Base-by-base conservation (phyloP, 2,888 invertebrate species). In the Galerucella calmariensis region DNA sequence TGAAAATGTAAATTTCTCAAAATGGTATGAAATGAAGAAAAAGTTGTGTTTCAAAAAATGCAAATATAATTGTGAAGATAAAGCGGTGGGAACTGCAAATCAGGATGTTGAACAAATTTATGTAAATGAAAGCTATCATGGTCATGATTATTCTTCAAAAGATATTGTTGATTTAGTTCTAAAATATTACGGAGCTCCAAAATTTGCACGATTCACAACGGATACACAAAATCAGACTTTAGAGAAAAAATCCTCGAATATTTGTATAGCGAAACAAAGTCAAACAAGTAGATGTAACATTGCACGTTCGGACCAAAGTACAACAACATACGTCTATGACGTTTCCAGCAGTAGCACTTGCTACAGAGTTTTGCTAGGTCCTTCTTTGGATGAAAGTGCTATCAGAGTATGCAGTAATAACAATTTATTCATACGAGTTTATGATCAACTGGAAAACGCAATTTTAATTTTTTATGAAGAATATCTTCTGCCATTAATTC, bases 141-240 rank as follows among this genome's bases (percentile, higher is more conserved):
- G 63, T 46, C 16, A 20, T n/a, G 20, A n/a, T 20, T 65, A 65
- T 46, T 65, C 63, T 12, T 65, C 63, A 2, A 65, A 46, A 24
- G 72, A 73, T 41, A 44, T 73, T 11, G 41, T 68, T 10, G 58
- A 61, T 56, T 56, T 73, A 14, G 68, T 73, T 58, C 9, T 73
- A 48, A 69, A 69, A 69, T 62, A 68, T 41, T 73, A 69, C 51
- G 67, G 67, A 59, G n/a, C 51, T 44, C 67, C 61, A n/a, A 6
- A 35, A 56, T 44, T 11, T 24, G 46, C 67, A 51, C 35, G 41
- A n/a, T n/a, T 2, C 14, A 62, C n/a, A 41, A 62, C 35, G 9
- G 14, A n/a, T n/a, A n/a, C n/a, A 2, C 35, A 41, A 41, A 35
- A n/a, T 12, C 62, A 62, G 3, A 62, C 62, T 5, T 4, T 58